Conservation (phyloP, 2,113 vertebrate genomes). For the Deroptyus accipitrinus region DNA sequence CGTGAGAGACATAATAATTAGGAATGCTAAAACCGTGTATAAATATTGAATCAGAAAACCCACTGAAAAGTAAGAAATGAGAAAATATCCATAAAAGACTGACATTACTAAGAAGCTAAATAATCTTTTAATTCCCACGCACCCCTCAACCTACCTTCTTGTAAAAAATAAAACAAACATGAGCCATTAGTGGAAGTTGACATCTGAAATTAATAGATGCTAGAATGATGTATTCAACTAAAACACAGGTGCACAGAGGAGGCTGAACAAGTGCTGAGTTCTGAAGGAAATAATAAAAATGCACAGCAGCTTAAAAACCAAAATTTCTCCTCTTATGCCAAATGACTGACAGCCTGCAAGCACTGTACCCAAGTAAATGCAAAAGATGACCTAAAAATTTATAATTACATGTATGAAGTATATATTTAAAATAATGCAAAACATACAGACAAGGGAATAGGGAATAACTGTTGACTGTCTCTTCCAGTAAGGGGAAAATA, state of each 20-base stretch:
- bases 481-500: neutral
- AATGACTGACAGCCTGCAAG: neutral
- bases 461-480: neutral
- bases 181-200: neutral
- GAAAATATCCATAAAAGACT: neutral
- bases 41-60: neutral
- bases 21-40: neutral
- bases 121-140: neutral
- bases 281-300: neutral
- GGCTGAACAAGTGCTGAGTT: neutral
- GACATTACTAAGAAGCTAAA: neutral
- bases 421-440: neutral
- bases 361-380: neutral
- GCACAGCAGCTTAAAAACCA: neutral
- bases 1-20: neutral
- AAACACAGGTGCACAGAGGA: neutral
- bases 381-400: neutral
- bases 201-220: neutral
- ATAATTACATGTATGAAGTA: neutral
- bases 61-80: neutral
- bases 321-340: neutral
- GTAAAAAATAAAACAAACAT: neutral
- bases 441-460: neutral
- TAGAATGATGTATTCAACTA: neutral
- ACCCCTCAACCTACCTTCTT: neutral